Evolutionary conservation across 2,888 invertebrate species (phyloP).

Genomic region (Acrocyrtus sp.): DNA sequence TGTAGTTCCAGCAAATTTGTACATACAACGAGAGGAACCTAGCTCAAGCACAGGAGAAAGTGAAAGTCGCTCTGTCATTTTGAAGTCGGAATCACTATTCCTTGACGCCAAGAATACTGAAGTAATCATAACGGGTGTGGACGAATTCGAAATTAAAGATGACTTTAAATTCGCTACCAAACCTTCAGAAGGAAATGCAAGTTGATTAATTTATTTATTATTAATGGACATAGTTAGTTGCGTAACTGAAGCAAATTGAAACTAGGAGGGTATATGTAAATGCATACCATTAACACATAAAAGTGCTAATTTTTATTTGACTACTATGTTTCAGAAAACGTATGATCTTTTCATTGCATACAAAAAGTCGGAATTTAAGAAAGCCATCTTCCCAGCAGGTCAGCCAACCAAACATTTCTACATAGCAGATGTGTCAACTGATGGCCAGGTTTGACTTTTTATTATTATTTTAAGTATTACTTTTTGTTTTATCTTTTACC

Average conservation of each 20-base stretch:
- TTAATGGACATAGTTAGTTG: no score
- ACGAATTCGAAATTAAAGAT: slow-evolving; percentile 84
- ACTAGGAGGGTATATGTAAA: no score
- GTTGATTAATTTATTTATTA: no score
- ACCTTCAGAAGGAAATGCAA: slow-evolving; percentile 73
- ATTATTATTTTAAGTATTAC: no score
- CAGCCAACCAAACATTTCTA: slow-evolving; percentile 76
- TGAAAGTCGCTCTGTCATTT: slow-evolving; percentile 70
- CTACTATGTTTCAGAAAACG: slow-evolving; percentile 40
- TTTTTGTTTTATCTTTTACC: neutral
- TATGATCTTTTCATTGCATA: slow-evolving; percentile 81
- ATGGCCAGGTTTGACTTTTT: slow-evolving; percentile 73
- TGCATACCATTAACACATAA: no score
- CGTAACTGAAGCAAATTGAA: no score
- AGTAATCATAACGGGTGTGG: slow-evolving; percentile 75
- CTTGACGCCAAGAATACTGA: slow-evolving; percentile 65
- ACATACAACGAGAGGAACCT: slow-evolving; percentile 77
- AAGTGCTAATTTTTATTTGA: no score
- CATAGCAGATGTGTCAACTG: slow-evolving; percentile 81
- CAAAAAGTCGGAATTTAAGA: slow-evolving; percentile 76
- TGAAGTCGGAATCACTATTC: slow-evolving; percentile 66
- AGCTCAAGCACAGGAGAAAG: neutral
- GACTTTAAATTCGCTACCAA: slow-evolving; percentile 88
- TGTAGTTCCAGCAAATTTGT: slow-evolving; percentile 68
- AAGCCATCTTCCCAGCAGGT: slow-evolving; percentile 79